phyloP scores from a whole-genome alignment of 2,113 vertebrate species.

The Lethenteron reissneri region DNA sequence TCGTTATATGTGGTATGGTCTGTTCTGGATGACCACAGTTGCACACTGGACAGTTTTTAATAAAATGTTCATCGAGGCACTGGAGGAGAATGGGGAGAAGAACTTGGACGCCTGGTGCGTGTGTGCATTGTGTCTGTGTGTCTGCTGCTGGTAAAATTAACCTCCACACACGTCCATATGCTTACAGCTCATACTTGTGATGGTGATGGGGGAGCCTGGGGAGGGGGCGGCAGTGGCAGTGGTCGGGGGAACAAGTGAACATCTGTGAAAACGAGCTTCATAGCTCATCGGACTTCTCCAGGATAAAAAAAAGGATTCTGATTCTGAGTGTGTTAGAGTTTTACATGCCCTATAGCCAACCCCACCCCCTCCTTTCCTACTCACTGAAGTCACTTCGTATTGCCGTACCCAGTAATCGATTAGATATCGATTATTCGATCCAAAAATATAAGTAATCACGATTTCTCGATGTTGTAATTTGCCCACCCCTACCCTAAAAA shows the following conservation, averaged over 20 bases:
- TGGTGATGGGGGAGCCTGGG: conserved; percentile 3
- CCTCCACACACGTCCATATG: neutral
- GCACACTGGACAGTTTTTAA: no score
- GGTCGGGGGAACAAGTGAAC: neutral
- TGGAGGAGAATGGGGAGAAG: no score
- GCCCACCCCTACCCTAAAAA: no score
- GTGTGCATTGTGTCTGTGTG: neutral
- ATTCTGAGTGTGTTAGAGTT: neutral
- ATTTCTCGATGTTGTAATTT: no score
- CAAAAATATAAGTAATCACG: no score
- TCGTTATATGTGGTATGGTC: no score
- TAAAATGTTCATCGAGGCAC: no score
- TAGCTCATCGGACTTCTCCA: neutral
- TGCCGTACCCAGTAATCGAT: neutral
- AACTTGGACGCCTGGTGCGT: no score
- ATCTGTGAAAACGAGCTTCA: neutral
- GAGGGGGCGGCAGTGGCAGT: neutral
- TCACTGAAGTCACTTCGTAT: no score
- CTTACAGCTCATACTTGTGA: neutral
- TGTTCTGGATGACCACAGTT: no score
- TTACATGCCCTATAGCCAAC: neutral
- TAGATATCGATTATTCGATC: neutral
- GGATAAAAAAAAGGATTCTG: neutral
- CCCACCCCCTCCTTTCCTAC: no score
- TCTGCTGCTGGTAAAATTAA: neutral